Percentiles rank a stretch among this genome's conserved stretches.
Conservation (phyloP, 2,113 vertebrate genomes). For the Myiagra hebetior region DNA sequence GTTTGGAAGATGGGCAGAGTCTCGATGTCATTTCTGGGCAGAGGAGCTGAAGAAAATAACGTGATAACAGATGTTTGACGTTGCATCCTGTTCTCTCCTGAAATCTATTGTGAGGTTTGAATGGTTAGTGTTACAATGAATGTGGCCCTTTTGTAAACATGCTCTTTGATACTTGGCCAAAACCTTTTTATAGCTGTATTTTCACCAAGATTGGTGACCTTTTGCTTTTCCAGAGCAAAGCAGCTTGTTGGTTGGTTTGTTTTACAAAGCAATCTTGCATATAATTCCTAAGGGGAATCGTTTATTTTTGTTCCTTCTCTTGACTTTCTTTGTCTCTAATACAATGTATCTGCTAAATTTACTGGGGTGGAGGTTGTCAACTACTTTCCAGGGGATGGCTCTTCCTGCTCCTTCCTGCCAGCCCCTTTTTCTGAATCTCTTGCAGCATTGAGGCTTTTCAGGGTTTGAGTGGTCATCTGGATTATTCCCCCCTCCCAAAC, state of each 20-base stretch:
- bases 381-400: neutral
- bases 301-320: conserved; percentile 39
- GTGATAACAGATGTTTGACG: conserved; percentile 27
- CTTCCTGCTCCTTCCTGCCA: neutral
- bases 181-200: conserved; percentile 38
- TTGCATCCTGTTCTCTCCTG: conserved; percentile 36
- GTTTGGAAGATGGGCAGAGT: neutral
- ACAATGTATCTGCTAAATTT: conserved; percentile 28
- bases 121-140: conserved; percentile 10
- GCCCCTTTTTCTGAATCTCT: neutral
- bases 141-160: neutral
- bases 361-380: neutral
- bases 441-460: neutral
- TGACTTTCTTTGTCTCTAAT: neutral
- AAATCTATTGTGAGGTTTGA: conserved; percentile 29
- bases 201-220: conserved; percentile 17
- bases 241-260: neutral
- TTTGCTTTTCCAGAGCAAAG: conserved; percentile 38
- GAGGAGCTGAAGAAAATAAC: neutral
- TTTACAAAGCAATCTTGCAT: conserved; percentile 1
- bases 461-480: neutral
- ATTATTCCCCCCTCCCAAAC: neutral
- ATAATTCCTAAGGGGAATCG: neutral
- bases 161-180: conserved; percentile 21
- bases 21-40: neutral